Conservation (phyloP, 2,113 vertebrate species). For the Antechinus stuartii region DNA sequence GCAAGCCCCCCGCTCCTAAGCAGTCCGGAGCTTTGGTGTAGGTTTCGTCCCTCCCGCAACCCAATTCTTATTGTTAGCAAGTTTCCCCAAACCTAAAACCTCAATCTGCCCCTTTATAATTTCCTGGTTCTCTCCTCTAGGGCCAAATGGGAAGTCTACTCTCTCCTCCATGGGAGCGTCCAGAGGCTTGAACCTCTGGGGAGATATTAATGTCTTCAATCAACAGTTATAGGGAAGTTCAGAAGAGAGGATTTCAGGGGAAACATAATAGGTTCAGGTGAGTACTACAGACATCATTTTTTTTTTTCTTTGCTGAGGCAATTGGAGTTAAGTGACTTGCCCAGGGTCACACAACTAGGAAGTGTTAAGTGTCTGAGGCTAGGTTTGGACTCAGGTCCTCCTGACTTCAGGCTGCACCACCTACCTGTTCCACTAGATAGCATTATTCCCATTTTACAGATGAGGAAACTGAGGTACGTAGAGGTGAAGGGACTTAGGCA, state of each 20-base stretch:
- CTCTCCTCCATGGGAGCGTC: neutral
- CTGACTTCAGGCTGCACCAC: no score
- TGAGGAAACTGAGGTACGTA: neutral
- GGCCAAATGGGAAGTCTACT: neutral
- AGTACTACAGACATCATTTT: neutral
- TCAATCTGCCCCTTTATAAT: neutral
- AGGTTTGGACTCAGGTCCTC: no score
- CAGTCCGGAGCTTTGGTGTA: neutral
- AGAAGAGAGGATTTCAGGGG: neutral
- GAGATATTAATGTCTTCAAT: neutral
- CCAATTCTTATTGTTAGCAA: neutral
- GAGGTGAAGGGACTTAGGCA: neutral
- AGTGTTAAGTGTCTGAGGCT: no score
- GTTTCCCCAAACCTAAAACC: neutral
- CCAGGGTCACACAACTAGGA: no score
- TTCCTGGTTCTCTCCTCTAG: neutral
- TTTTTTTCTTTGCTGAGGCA: no score
- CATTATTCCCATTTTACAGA: neutral
- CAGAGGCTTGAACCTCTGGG: neutral
- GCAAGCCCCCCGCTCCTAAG: neutral
- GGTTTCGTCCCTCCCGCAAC: neutral
- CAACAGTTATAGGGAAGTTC: neutral
- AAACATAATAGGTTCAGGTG: neutral
- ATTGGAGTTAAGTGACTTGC: no score
- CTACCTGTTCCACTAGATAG: neutral